A percentile compares a stretch with the other conserved stretches of the same genome.
phyloP scores from a whole-genome alignment of 1,140 invertebrate species.

The Zaprionus gabonicus region DNA sequence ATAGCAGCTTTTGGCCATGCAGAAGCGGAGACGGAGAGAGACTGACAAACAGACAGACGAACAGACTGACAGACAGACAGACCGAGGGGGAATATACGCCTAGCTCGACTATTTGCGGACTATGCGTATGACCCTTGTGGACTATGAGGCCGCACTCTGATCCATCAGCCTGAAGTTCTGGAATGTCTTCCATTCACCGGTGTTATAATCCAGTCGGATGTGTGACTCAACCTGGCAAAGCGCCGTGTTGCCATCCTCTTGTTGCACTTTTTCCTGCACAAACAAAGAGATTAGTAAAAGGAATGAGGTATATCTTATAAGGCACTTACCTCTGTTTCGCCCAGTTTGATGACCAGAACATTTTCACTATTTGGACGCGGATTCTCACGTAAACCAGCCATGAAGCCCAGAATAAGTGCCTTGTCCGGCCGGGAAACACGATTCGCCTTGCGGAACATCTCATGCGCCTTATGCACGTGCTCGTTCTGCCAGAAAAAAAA shows the following conservation, averaged over 20 bases:
- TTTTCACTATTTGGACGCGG: conserved; percentile 83
- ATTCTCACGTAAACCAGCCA: conserved; percentile 91
- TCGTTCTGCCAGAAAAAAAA: conserved; percentile 87
- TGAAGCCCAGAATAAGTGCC: conserved; percentile 98
- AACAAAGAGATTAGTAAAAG: neutral
- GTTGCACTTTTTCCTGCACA: conserved; percentile 87
- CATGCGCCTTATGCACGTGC: conserved; percentile 98
- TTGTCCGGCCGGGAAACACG: conserved; percentile 98
- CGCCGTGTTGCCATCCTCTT: conserved; percentile 87
- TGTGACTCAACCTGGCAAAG: conserved; percentile 91
- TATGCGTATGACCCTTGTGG: conserved; percentile 76
- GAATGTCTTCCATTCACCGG: conserved; percentile 94
- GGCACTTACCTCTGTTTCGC: conserved; percentile 76
- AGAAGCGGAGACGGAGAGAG: conserved; percentile 52
- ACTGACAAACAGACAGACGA: conserved; percentile 27
- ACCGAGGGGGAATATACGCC: conserved; percentile 33
- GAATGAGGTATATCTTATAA: neutral
- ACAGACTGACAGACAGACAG: conserved; percentile 46
- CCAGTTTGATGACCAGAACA: conserved; percentile 82
- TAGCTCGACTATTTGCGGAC: conserved; percentile 55
- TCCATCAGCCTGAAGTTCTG: conserved; percentile 88
- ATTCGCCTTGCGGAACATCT: conserved; percentile 98
- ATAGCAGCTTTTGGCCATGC: conserved; percentile 38
- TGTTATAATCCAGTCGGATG: conserved; percentile 95
- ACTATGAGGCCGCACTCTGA: conserved; percentile 76